phyloP scores from a whole-genome alignment of 1,140 invertebrate genomes.

The Parapsyche elsis region DNA sequence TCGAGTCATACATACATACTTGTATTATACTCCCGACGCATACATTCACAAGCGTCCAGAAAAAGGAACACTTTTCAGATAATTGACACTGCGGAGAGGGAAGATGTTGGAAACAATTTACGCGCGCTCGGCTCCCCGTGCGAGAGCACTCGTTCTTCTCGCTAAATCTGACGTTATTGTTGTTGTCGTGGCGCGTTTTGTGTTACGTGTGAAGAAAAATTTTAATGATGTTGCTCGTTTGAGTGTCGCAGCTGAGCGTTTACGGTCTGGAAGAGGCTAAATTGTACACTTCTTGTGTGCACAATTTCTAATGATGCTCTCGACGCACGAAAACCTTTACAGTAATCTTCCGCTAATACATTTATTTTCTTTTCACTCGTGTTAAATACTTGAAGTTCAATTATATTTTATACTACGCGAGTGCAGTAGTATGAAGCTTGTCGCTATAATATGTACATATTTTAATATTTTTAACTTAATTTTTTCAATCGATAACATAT shows the following conservation, averaged over 20 bases:
- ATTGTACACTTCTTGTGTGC: too few species aligned
- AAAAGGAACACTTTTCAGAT: slow-evolving; percentile 5
- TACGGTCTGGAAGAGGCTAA: background rate
- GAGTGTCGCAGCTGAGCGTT: background rate
- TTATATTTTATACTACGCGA: too few species aligned
- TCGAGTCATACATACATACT: background rate
- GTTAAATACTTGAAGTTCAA: too few species aligned
- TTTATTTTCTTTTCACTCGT: too few species aligned
- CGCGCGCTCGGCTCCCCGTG: background rate
- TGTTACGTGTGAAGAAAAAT: slow-evolving; percentile 25
- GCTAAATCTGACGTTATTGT: background rate
- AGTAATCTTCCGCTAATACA: too few species aligned
- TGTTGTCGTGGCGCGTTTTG: background rate
- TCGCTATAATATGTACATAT: too few species aligned
- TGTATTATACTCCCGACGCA: too few species aligned
- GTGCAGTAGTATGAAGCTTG: too few species aligned
- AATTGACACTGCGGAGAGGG: slow-evolving; percentile 1
- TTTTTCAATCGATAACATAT: too few species aligned
- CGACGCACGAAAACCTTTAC: too few species aligned
- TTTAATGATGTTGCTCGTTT: slow-evolving; percentile 39
- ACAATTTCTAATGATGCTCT: too few species aligned
- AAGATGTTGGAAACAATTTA: slow-evolving; percentile 29
- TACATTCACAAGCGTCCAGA: background rate
- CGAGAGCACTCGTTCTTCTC: background rate
- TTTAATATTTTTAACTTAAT: too few species aligned